Evolutionary conservation across 2,888 invertebrate genomes (phyloP), one percentile per base, ranked within the genome.

Genomic region (Bembecia ichneumoniformis): DNA sequence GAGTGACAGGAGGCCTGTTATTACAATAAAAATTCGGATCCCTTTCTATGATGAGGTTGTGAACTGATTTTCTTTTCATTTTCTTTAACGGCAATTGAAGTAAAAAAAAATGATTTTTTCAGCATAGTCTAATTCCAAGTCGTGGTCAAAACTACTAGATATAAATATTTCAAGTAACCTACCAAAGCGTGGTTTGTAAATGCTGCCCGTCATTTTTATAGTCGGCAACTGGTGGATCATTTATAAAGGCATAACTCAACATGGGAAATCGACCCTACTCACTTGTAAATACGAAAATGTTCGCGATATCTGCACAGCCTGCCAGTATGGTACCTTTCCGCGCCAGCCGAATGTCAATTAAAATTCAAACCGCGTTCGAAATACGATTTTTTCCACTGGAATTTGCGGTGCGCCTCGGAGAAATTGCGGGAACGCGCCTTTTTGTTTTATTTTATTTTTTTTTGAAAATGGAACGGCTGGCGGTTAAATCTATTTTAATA

Each of bases 321-420:
- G 55, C 63, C 65, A 60, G 64, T 64, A 66, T 64, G 68, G 62
- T 55, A 53, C 58, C 58, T 63, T 72, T 64, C 66, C 57, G 56
- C 63, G 68, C 68, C 71, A 72, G 66, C 71, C 80, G 81, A 82
- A 79, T 79, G 82, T 84, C 87, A 84, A 88, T 88, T 88, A 87
- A 87, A 87, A 88, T 88, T 87, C 87, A 87, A 84, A 83, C 79
- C 82, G 79, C 87, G 88, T 86, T 79, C 84, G 84, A 82, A 87
- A 86, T 84, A 83, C 87, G 87, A 87, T 87, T 87, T 87, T 87
- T 87, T 86, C 81, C 78, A 71, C 71, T 74, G 87, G 87, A 84
- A 87, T 87, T 83, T 83, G 84, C 75, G 84, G 84, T 77, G 79
- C 68, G 78, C 77, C 71, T 71, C 73, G 65, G 77, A 77, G 84